A percentile compares a stretch with the other conserved stretches of the same genome.
Conservation (phyloP, 2,888 invertebrate species). For the Eupeodes luniger region DNA sequence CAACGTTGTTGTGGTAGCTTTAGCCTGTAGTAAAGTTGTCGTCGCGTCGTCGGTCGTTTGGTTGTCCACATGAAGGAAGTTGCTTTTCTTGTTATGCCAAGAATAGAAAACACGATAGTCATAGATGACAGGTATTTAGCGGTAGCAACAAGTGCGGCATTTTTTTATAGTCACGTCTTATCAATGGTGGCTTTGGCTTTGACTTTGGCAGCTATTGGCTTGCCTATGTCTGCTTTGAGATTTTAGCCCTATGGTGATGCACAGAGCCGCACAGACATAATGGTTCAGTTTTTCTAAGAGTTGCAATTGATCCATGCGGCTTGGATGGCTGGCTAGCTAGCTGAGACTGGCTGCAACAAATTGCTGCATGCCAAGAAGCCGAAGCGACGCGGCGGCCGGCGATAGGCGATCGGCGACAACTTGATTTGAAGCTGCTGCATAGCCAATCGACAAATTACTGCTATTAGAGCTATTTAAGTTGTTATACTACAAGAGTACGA, state of each 20-base stretch:
- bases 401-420: constrained; percentile 63
- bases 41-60: neutral
- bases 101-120: constrained; percentile 63
- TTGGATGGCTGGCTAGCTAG: neutral
- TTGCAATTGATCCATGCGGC: constrained; percentile 54
- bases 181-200: constrained; percentile 25
- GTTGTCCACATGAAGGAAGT: constrained; percentile 29
- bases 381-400: constrained; percentile 15
- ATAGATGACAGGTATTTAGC: constrained; percentile 74
- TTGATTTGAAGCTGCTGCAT: constrained; percentile 73
- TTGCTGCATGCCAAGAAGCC: constrained; percentile 47
- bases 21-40: neutral
- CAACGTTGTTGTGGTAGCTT: neutral
- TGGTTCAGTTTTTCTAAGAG: constrained; percentile 49
- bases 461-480: constrained; percentile 65
- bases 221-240: constrained; percentile 28
- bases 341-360: constrained; percentile 42
- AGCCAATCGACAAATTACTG: constrained; percentile 68
- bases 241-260: constrained; percentile 47
- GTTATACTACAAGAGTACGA: constrained; percentile 1
- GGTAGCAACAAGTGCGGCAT: constrained; percentile 62
- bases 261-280: constrained; percentile 46
- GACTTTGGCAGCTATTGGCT: constrained; percentile 15
- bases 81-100: constrained; percentile 60
- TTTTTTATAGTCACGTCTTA: constrained; percentile 64